phyloP scores from a whole-genome alignment of 2,797 vertebrate genomes.

The Neopelma chrysocephalum region DNA sequence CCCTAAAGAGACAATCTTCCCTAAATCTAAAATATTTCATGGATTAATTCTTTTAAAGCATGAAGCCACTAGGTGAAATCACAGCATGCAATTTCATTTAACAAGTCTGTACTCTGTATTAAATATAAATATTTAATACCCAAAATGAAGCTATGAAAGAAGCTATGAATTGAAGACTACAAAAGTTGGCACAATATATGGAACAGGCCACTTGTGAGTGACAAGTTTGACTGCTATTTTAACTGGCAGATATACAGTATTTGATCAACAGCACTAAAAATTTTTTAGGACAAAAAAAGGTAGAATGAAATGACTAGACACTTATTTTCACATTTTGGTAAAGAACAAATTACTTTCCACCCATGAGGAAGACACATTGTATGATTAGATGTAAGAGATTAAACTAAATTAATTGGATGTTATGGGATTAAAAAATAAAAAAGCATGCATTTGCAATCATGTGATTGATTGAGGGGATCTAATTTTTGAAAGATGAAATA shows the following conservation, averaged over 20 bases:
- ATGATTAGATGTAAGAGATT: neutral
- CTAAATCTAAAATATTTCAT: conserved; percentile 11
- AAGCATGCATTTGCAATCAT: neutral
- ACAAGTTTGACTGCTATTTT: neutral
- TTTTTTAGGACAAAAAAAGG: neutral
- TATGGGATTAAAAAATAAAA: neutral
- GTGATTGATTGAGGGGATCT: neutral
- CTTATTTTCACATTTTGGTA: conserved; percentile 46
- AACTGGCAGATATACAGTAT: neutral
- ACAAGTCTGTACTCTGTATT: neutral
- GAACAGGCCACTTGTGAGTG: neutral
- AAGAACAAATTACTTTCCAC: conserved; percentile 35
- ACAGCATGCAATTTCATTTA: conserved; percentile 20
- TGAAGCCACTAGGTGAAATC: neutral
- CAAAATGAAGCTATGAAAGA: neutral
- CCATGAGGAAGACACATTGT: neutral
- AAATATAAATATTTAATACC: neutral
- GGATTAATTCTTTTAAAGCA: conserved; percentile 15
- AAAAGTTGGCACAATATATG: neutral
- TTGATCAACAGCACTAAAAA: neutral
- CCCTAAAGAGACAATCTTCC: neutral
- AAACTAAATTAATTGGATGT: conserved; percentile 23
- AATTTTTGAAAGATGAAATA: neutral
- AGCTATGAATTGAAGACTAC: neutral
- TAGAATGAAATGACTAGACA: neutral